Percentiles rank a stretch among this genome's conserved stretches.
Conservation (phyloP, 2,888 invertebrate species). For the Chironomus tentans region DNA sequence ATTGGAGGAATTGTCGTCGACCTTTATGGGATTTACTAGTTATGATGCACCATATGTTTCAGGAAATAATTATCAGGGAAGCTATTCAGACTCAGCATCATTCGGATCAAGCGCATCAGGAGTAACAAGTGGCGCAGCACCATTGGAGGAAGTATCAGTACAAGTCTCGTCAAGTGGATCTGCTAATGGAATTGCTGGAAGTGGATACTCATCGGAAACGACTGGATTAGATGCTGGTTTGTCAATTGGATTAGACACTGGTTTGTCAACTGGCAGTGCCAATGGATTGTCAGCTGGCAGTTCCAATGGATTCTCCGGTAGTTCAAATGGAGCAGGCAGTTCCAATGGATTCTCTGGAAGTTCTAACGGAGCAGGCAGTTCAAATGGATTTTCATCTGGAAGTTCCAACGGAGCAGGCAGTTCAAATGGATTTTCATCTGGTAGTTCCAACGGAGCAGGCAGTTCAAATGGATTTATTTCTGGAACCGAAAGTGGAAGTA, state of each 20-base stretch:
- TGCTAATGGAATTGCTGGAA: neutral
- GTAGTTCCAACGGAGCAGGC: neutral
- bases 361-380: neutral
- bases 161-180: neutral
- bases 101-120: neutral
- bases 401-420: neutral
- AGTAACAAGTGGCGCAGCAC: too few relatives aligned
- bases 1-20: neutral
- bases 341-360: neutral
- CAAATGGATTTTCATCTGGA: neutral
- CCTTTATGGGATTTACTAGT: constrained; percentile 11
- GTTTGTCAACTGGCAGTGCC: neutral
- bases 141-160: too few relatives aligned
- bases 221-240: neutral
- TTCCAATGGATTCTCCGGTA: neutral
- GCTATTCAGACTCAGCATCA: neutral
- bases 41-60: constrained; percentile 20
- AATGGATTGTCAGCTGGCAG: neutral
- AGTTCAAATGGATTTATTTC: neutral
- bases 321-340: neutral
- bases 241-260: neutral
- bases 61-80: neutral
- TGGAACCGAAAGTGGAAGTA: neutral
- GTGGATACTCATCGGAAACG: too few relatives aligned
- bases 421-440: neutral